Conservation (phyloP, 2,888 invertebrate genomes). For the Osedax frankpressi region DNA sequence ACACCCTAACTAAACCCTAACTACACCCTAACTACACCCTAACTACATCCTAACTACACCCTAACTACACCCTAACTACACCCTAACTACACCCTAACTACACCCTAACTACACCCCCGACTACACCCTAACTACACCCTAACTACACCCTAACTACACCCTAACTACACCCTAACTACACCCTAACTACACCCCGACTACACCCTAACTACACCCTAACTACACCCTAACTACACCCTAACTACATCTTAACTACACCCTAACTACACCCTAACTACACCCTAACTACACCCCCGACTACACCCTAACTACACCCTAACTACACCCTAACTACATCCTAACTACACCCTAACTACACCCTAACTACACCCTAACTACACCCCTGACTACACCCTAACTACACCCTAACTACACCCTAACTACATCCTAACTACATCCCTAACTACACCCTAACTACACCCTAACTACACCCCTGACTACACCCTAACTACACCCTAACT, state of each 20-base stretch:
- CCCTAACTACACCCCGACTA: neutral
- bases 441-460: no score
- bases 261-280: neutral
- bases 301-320: no score
- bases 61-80: no score
- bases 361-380: neutral
- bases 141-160: no score
- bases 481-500: neutral
- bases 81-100: neutral
- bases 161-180: neutral
- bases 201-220: neutral
- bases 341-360: neutral
- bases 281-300: neutral
- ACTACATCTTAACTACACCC: neutral
- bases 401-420: neutral
- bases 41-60: neutral
- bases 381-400: slow-evolving; percentile 48
- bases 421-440: neutral
- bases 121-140: no score
- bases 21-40: neutral
- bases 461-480: no score
- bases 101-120: neutral
- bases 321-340: neutral
- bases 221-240: neutral
- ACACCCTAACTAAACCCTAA: no score